Evolutionary conservation across 2,888 invertebrate species (phyloP).

Genomic region (Tyria jacobaeae): DNA sequence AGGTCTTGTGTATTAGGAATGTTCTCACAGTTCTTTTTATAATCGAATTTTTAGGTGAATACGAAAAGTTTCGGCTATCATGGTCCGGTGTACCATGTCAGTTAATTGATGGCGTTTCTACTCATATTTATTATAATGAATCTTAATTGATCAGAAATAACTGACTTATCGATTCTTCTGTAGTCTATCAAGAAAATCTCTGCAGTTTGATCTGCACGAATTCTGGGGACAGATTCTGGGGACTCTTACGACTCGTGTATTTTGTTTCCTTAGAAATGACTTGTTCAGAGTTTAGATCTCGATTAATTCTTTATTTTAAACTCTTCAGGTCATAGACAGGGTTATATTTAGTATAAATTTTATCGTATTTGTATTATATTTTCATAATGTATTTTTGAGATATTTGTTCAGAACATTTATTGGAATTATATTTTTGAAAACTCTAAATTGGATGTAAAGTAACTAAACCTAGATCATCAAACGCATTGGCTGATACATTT

Average conservation of each 20-base stretch:
- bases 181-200: slow-evolving; percentile 14
- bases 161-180: slow-evolving; percentile 6
- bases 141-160: slow-evolving; percentile 17
- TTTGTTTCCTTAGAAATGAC: slow-evolving; percentile 72
- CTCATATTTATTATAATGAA: too few relatives aligned
- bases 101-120: slow-evolving; percentile 10
- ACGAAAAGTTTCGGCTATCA: slow-evolving; percentile 27
- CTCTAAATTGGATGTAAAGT: slow-evolving; percentile 82
- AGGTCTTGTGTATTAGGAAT: slow-evolving; percentile 73
- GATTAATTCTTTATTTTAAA: slow-evolving; percentile 74
- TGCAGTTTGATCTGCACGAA: slow-evolving; percentile 18
- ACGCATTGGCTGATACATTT: slow-evolving; percentile 67
- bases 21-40: slow-evolving; percentile 47
- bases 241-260: slow-evolving; percentile 38
- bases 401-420: slow-evolving; percentile 84
- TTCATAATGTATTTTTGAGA: slow-evolving; percentile 86
- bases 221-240: slow-evolving; percentile 28
- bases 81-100: slow-evolving; percentile 14
- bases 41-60: slow-evolving; percentile 39
- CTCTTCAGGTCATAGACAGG: slow-evolving; percentile 87
- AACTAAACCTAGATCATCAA: slow-evolving; percentile 73
- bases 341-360: slow-evolving; percentile 87
- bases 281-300: slow-evolving; percentile 81
- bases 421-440: slow-evolving; percentile 85
- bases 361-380: slow-evolving; percentile 87